phyloP scores from a whole-genome alignment of 2,888 invertebrate species.

The Pandemis corylana region DNA sequence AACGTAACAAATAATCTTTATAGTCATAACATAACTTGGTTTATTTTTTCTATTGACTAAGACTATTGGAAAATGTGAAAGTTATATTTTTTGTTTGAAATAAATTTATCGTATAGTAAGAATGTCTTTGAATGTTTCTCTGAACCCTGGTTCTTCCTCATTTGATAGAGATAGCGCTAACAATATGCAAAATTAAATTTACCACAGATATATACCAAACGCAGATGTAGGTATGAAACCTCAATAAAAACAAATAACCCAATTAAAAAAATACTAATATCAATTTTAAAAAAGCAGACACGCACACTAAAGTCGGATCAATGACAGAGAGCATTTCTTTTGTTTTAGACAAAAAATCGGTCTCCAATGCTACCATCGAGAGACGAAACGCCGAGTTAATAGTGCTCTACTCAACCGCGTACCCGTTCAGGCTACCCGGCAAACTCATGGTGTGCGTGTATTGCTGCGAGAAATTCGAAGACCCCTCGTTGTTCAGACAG shows the following conservation, averaged over 20 bases:
- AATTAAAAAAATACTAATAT: neutral
- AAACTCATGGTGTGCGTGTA: slow-evolving; percentile 54
- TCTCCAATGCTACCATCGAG: slow-evolving; percentile 47
- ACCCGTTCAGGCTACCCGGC: slow-evolving; percentile 59
- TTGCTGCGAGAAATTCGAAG: slow-evolving; percentile 52
- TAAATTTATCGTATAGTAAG: slow-evolving; percentile 21
- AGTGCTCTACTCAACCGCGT: slow-evolving; percentile 56
- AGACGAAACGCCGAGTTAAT: slow-evolving; percentile 57
- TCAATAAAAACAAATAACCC: too few species aligned
- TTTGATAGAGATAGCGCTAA: too few species aligned
- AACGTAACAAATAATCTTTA: neutral
- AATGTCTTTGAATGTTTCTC: slow-evolving; percentile 21
- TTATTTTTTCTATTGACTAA: slow-evolving; percentile 11
- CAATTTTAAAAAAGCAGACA: neutral
- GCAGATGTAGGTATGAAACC: neutral
- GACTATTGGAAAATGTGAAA: slow-evolving; percentile 15
- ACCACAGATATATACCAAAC: neutral
- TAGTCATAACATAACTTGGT: slow-evolving; percentile 9
- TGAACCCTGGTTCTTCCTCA: neutral
- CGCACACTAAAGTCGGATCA: slow-evolving; percentile 24
- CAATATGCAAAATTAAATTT: neutral
- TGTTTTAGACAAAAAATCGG: slow-evolving; percentile 59
- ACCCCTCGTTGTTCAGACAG: slow-evolving; percentile 52
- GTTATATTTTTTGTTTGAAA: slow-evolving; percentile 29
- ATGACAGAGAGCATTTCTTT: slow-evolving; percentile 57